A percentile compares a stretch with the other conserved stretches of the same genome.
phyloP scores from a whole-genome alignment of 2,797 vertebrate species.

The Steatocranus sp. region DNA sequence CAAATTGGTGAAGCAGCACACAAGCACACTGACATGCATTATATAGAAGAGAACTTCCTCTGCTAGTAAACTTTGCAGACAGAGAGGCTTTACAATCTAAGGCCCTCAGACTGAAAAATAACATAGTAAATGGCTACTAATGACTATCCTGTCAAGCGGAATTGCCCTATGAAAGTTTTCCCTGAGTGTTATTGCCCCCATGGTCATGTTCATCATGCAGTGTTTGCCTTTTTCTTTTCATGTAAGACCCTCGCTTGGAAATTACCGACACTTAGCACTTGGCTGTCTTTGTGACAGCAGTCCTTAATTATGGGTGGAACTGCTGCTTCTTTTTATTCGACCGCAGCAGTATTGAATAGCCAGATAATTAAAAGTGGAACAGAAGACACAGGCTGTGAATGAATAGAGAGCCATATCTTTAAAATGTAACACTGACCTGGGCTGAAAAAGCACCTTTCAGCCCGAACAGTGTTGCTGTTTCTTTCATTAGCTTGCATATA shows the following conservation, averaged over 20 bases:
- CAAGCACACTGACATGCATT: background rate
- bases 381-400: conserved; percentile 16
- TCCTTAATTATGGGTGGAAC: conserved; percentile 66
- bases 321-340: conserved; percentile 60
- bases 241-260: conserved; percentile 30
- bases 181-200: conserved; percentile 33
- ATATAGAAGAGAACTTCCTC: background rate
- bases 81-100: conserved; percentile 10
- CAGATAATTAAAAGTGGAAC: conserved; percentile 55
- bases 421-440: background rate
- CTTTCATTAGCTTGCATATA: background rate
- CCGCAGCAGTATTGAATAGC: conserved; percentile 54
- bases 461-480: background rate
- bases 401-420: background rate
- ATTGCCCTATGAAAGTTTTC: conserved; percentile 52
- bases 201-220: conserved; percentile 37
- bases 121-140: conserved; percentile 49
- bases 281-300: conserved; percentile 51
- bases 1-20: background rate
- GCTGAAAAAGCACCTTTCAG: background rate
- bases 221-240: conserved; percentile 39
- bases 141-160: conserved; percentile 47
- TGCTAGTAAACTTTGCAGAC: conserved; percentile 8
- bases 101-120: conserved; percentile 33
- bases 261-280: conserved; percentile 57